Evolutionary conservation across 2,888 invertebrate genomes (phyloP), one percentile per base, ranked within the genome.

Genomic region (Drosophila sordidapex): DNA sequence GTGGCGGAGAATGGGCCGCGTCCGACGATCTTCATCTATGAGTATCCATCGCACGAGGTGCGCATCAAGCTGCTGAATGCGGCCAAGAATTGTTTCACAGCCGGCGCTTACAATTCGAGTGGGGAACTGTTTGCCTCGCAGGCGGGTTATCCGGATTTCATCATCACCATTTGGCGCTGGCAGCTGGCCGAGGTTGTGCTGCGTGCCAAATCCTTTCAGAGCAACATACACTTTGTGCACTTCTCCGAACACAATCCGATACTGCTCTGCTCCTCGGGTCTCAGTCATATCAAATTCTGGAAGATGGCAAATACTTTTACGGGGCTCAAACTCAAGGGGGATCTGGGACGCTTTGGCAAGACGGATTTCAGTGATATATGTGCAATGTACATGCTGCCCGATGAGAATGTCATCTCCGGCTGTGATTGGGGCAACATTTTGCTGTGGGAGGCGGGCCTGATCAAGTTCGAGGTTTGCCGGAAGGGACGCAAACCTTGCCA

Each of bases 221-320:
- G 96, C 90, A 97, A 97, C 89, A 96, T 98, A 2, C 95, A 95
- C 81, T 94, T 95, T 70, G 96, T 97, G 0, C 95, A 96, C 91
- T 98, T 98, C 92, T 98, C 98, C 0, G 95, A 96, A 0, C 96
- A 95, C 81, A 95, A 97, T 73, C 95, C 96, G 7, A 97, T 97
- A 11, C 95, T 97, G 81, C 94, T 98, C 43, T 96, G 96, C 4
- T 96, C 97, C 4, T 95, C 96, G 83, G 97, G 97, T 13, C 92
- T 95, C 2, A 96, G 96, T 25, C 97, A 97, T 87, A 96, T 97
- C 35, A 97, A 97, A 92, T 98, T 98, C 93, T 98, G 98, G 98
- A 98, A 97, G 94, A 98, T 98, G 96, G 96, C 96, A 0, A 92
- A 95, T 76, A 98, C 98, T 0, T 98, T 98, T 90, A 98, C 98